Conservation (phyloP, 2,888 invertebrate genomes). For the Macaria notata region DNA sequence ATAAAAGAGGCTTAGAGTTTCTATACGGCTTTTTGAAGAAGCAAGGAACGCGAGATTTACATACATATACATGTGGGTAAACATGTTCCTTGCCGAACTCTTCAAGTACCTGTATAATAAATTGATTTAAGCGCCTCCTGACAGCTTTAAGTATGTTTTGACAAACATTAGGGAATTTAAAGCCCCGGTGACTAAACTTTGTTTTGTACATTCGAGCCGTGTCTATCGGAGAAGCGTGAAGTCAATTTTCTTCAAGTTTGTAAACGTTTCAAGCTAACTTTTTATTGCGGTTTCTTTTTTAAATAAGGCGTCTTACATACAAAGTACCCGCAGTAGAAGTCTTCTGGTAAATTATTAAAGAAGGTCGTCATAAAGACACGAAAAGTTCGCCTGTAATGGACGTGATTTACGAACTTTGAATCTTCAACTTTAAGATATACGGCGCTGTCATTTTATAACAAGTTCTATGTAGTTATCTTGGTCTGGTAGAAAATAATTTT, state of each 20-base stretch:
- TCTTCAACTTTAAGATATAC: background rate
- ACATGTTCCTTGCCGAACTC: constrained; percentile 67
- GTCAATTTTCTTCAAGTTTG: constrained; percentile 54
- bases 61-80: constrained; percentile 69
- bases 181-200: constrained; percentile 69
- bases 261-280: constrained; percentile 42
- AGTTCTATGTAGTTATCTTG: background rate
- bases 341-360: constrained; percentile 24
- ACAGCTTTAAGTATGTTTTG: constrained; percentile 77
- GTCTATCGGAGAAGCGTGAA: constrained; percentile 54
- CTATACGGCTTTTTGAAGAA: constrained; percentile 72
- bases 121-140: constrained; percentile 79
- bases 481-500: background rate
- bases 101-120: constrained; percentile 75
- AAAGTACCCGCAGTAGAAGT: constrained; percentile 10
- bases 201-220: constrained; percentile 54
- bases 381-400: constrained; percentile 25
- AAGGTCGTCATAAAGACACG: constrained; percentile 25
- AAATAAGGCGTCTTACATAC: constrained; percentile 9
- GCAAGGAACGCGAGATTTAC: constrained; percentile 73
- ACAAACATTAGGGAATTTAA: constrained; percentile 77
- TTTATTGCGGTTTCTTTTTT: constrained; percentile 23
- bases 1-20: constrained; percentile 79
- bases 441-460: background rate
- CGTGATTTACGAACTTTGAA: constrained; percentile 23